Conservation (phyloP, 2,797 vertebrate genomes). For the Sebastes hopkinsi region DNA sequence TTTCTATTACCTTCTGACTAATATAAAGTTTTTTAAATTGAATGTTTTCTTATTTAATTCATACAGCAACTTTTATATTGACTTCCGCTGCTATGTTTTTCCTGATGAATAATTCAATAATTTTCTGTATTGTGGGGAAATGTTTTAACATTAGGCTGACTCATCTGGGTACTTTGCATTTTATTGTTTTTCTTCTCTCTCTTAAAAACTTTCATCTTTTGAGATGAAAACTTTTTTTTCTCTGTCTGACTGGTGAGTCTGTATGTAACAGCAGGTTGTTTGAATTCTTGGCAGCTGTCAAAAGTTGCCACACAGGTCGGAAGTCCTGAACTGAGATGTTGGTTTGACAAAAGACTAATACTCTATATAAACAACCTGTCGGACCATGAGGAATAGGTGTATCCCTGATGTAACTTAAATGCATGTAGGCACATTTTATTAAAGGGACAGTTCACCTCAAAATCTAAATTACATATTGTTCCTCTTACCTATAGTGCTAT, state of each 20-base stretch:
- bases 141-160: not conserved
- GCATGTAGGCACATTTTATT: no score
- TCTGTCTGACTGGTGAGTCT: not conserved
- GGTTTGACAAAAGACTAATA: not conserved
- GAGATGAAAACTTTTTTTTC: not conserved
- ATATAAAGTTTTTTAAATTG: not conserved
- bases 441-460: no score
- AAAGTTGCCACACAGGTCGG: not conserved
- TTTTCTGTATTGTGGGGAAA: not conserved
- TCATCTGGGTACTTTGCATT: not conserved
- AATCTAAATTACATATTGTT: not conserved
- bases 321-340: not conserved
- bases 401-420: not conserved
- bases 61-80: not conserved
- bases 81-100: not conserved
- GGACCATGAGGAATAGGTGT: not conserved
- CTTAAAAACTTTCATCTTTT: not conserved
- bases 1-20: not conserved
- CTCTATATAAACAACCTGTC: conserved; percentile 10
- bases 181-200: not conserved
- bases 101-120: conserved; percentile 38
- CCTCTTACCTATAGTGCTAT: not conserved
- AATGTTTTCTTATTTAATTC: not conserved
- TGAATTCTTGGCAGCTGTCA: not conserved
- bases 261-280: not conserved